phyloP scores from a whole-genome alignment of 2,113 vertebrate genomes.

The Carassius carassius region DNA sequence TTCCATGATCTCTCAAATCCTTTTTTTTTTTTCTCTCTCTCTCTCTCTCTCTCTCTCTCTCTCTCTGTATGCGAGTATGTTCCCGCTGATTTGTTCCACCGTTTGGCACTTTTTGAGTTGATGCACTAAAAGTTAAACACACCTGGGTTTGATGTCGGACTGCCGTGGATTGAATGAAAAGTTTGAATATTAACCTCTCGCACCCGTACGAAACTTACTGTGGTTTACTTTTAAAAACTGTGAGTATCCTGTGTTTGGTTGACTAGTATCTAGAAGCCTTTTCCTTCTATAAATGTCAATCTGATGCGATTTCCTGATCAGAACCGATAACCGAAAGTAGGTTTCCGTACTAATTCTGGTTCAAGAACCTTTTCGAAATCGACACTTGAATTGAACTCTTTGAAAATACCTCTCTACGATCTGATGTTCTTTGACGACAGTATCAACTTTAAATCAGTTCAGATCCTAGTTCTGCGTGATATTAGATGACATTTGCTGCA shows the following conservation, averaged over 20 bases:
- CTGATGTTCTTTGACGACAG: neutral
- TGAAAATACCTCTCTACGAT: slow-evolving; percentile 2
- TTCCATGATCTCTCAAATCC: slow-evolving; percentile 59
- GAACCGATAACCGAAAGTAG: neutral
- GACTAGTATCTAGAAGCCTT: neutral
- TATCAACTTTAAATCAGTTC: neutral
- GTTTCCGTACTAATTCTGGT: slow-evolving; percentile 9
- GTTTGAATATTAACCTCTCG: slow-evolving; percentile 14
- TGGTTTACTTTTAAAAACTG: too few relatives aligned
- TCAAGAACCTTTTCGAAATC: neutral
- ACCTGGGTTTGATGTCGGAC: neutral
- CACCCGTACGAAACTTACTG: neutral
- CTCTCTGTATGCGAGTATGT: neutral
- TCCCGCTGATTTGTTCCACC: neutral
- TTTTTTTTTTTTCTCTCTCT: slow-evolving; percentile 2
- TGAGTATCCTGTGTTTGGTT: neutral
- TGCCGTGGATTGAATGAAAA: slow-evolving; percentile 9
- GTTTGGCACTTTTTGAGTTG: slow-evolving; percentile 34
- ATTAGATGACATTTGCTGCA: neutral
- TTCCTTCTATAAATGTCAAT: neutral
- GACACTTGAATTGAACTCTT: neutral
- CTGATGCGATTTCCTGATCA: slow-evolving; percentile 20
- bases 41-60: neutral
- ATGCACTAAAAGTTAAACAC: slow-evolving; percentile 32
- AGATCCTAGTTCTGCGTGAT: neutral